Base-by-base conservation (phyloP, 2,113 vertebrate genomes). In the Asarcornis scutulata region DNA sequence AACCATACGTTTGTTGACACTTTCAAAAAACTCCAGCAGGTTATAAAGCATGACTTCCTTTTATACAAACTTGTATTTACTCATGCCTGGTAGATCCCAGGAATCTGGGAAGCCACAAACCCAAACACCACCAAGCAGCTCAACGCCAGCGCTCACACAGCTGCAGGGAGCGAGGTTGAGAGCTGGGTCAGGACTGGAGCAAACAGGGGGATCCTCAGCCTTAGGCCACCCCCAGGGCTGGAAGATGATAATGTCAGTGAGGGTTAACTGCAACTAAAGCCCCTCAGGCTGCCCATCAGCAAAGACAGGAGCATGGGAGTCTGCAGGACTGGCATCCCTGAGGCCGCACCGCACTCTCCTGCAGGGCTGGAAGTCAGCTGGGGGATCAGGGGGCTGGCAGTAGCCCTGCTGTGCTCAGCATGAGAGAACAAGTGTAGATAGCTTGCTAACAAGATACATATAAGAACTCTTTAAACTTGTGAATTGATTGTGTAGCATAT, bases 361-460 rank as follows among this genome's bases (percentile, higher is more conserved):
- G 14, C 14, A 56, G 29, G 48, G 5, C 34, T 71, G 48, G 55
- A 62, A 53, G n/a, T 60, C 53, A 62, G 26, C 6, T 0, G 0
- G 20, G 13, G 25, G 21, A 22, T 32, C 2, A 2, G 21, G 31
- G 42, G 72, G 32, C 27, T 1, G 1, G 29, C 11, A 3, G 12
- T 26, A 58, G 22, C 27, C 71, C 36, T 12, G n/a, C 36, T n/a
- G 23, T 52, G 32, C 29, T 48, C 72, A 53, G 7, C n/a, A 79
- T 46, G n/a, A 89, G 22, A n/a, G 11, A 63, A 29, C 46, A 42
- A 25, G 50, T 60, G 64, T 38, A 55, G 23, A 64, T 50, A 42
- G 23, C 31, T 86, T 69, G 21, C 18, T 90, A 86, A 63, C 29
- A 86, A 18, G 1, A 0, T 58, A 31, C 29, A 9, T 62, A 32